Base-by-base conservation (phyloP, 2,888 invertebrate genomes). In the Luperina nickerlii region DNA sequence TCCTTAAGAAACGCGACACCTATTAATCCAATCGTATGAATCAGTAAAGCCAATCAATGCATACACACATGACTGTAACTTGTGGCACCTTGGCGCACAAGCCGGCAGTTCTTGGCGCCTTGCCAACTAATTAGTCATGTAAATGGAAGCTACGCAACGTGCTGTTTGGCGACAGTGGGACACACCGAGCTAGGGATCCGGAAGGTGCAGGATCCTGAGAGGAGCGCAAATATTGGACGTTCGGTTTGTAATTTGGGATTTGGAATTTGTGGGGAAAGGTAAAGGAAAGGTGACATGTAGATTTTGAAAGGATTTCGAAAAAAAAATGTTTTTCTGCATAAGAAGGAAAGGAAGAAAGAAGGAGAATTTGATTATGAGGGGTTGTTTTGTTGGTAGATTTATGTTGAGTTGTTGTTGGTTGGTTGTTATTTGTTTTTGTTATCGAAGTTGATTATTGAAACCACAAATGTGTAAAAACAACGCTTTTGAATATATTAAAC, bases 111-210 rank as follows among this genome's bases (percentile, higher is more conserved):
- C 79, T 81, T 83, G 86, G 90, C 76, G 74, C 73, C 76, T 69
- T 79, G 93, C 93, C 94, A 94, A 93, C 91, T 94, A 94, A 95
- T 95, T 94, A 94, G 92, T 93, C 94, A 94, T 94, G 93, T 93
- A 93, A 94, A 94, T 94, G 92, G 93, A 92, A 91, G 89, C 93
- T 92, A 92, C 90, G 92, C 91, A 92, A 89, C 90, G 89, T 90
- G 89, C 86, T 89, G 90, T 90, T 91, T 91, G 90, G 87, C 84
- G 87, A 90, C 90, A 83, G 62, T 76, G 11, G n/a, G 54, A 42
- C 72, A 57, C 65, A 42, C 13, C 68, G 84, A 83, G 77, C 11
- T 82, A 80, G 63, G 60, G 11, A 51, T 13, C 32, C 42, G 74
- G 84, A 87, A 80, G 75, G 83, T 76, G 81, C 85, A 83, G 79